phyloP scores from a whole-genome alignment of 37 sponge, comb jelly and placozoan genomes.

The Aphrocallistes beatrix region DNA sequence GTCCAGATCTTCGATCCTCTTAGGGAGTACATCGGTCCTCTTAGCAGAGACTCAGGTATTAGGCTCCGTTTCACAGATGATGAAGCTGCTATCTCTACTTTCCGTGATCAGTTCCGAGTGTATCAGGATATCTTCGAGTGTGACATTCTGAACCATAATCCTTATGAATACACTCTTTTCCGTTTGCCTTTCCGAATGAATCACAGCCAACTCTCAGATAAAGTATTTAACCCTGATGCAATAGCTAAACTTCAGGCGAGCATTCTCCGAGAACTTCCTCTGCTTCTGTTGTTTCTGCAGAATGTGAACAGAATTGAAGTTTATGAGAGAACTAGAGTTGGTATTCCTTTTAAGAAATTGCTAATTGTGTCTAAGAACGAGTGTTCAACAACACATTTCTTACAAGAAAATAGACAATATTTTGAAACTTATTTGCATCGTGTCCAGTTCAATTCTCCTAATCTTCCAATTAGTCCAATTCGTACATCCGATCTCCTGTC shows the following conservation, averaged over 20 bases:
- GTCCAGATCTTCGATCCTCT: slow-evolving; percentile 11
- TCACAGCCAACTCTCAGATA: not conserved
- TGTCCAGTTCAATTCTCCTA: not conserved
- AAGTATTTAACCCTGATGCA: not conserved
- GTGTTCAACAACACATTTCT: not conserved
- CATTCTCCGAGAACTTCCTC: not conserved
- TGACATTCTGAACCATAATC: not conserved
- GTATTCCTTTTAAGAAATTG: not conserved
- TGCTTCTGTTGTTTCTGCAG: not conserved
- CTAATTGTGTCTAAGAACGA: not conserved
- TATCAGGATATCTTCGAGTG: not conserved
- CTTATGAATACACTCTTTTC: not conserved
- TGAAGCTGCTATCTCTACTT: not conserved
- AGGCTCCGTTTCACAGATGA: not conserved
- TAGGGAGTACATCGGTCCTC: not conserved
- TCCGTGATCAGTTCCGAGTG: not conserved
- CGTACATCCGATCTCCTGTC: not conserved
- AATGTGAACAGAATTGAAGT: not conserved
- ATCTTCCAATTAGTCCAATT: not conserved
- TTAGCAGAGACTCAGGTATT: slow-evolving; percentile 4
- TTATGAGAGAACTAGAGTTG: not conserved
- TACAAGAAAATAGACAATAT: not conserved
- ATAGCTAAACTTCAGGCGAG: not conserved
- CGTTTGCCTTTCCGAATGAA: not conserved
- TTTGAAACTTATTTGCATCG: not conserved